phyloP scores from a whole-genome alignment of 2,888 invertebrate genomes.

The Luperina nickerlii region DNA sequence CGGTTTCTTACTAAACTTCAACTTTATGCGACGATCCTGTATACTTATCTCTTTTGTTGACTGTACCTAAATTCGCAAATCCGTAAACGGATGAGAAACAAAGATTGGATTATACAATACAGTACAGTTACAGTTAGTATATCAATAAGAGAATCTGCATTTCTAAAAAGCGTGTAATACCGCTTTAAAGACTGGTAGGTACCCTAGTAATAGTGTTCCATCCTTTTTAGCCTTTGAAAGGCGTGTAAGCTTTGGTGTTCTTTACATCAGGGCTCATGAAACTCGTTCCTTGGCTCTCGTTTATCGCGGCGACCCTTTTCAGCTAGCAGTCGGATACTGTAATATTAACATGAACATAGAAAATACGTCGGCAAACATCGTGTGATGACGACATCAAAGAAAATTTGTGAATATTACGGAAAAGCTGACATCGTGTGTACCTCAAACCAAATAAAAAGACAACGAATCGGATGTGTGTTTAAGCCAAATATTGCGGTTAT shows the following conservation, averaged over 20 bases:
- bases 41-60: too few species aligned
- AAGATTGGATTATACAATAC: not conserved
- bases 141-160: not conserved
- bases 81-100: not conserved
- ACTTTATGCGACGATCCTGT: too few species aligned
- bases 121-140: too few species aligned
- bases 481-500: conserved; percentile 2
- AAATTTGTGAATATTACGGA: not conserved
- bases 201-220: conserved; percentile 20
- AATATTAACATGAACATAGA: conserved; percentile 36
- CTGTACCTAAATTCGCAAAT: not conserved
- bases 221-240: conserved; percentile 39
- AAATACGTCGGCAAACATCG: conserved; percentile 3
- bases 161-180: conserved; percentile 11
- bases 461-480: not conserved
- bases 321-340: conserved; percentile 11
- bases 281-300: conserved; percentile 40
- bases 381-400: not conserved
- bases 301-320: conserved; percentile 44
- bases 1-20: too few species aligned
- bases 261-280: conserved; percentile 25
- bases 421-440: not conserved
- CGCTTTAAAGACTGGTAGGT: not conserved
- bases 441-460: too few species aligned
- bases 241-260: conserved; percentile 48